Conservation (phyloP, 2,113 vertebrate genomes). For the Psilopsiagon aurifrons region DNA sequence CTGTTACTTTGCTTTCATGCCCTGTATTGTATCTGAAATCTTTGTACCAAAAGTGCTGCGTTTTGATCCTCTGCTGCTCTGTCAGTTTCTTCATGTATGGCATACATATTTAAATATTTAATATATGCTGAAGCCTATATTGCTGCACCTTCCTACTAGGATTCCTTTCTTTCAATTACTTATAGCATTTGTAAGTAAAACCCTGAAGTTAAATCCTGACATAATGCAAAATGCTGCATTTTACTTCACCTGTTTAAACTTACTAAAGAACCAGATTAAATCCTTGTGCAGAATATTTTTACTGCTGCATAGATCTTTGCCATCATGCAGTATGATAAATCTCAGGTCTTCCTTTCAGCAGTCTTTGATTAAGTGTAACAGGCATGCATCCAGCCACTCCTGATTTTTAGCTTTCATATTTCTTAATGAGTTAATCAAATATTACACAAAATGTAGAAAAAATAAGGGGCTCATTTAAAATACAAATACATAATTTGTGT, state of each 20-base stretch:
- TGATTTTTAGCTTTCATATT: conserved; percentile 56
- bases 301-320: neutral
- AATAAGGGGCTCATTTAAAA: neutral
- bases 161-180: neutral
- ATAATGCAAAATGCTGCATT: neutral
- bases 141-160: neutral
- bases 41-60: neutral
- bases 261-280: neutral
- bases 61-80: conserved; percentile 12
- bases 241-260: neutral
- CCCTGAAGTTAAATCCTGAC: neutral
- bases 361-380: conserved; percentile 30
- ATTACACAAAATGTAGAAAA: conserved; percentile 21
- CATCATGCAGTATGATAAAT: conserved; percentile 17
- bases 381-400: conserved; percentile 19
- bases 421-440: conserved; percentile 46
- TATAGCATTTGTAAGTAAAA: neutral
- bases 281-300: neutral
- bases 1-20: neutral
- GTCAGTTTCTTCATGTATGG: neutral
- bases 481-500: conserved; percentile 12
- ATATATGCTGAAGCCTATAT: neutral
- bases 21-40: neutral
- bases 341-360: neutral
- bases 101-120: conserved; percentile 16